These are phyloP conservation scores for Hipparchia semele DNA, from an alignment of 2,888 invertebrate species.

Conservation along the genomic window DNA sequence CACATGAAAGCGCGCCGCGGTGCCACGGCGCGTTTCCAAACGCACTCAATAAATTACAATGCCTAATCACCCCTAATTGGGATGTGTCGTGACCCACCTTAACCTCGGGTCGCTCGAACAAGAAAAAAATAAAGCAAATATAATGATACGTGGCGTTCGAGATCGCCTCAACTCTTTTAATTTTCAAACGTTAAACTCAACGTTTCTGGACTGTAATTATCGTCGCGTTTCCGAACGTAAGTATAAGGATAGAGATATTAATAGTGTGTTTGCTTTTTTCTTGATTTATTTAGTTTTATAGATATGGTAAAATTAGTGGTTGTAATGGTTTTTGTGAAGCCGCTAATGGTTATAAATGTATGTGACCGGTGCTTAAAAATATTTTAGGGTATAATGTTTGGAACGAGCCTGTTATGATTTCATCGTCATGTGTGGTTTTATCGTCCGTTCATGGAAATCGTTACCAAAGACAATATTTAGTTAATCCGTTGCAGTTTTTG, in stretches of 20 bases:
- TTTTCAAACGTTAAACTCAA: constrained; percentile 70
- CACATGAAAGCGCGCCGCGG: constrained; percentile 63
- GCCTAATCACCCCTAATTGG: constrained; percentile 82
- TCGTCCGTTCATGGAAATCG: constrained; percentile 34
- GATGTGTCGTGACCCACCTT: constrained; percentile 80
- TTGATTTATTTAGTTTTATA: constrained; percentile 78
- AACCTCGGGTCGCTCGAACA: constrained; percentile 74
- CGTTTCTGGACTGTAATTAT: constrained; percentile 75
- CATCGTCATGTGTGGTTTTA: constrained; percentile 36
- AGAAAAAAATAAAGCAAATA: constrained; percentile 78
- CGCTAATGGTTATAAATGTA: constrained; percentile 75
- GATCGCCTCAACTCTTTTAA: constrained; percentile 70
- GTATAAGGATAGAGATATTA: constrained; percentile 82
- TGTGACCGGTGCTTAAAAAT: constrained; percentile 53
- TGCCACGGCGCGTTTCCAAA: constrained; percentile 56
- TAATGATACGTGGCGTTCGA: constrained; percentile 73
- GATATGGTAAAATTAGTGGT: constrained; percentile 74
- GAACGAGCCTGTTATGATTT: constrained; percentile 35
- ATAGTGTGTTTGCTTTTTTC: constrained; percentile 78
- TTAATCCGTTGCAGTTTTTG: constrained; percentile 21
- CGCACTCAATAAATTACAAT: constrained; percentile 79
- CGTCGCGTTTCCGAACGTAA: constrained; percentile 71
- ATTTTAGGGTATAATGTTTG: constrained; percentile 35
- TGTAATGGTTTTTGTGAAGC: constrained; percentile 66
- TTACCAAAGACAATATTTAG: constrained; percentile 26